phyloP scores from a whole-genome alignment of 2,113 vertebrate genomes.

The Phyllostomus hastatus region DNA sequence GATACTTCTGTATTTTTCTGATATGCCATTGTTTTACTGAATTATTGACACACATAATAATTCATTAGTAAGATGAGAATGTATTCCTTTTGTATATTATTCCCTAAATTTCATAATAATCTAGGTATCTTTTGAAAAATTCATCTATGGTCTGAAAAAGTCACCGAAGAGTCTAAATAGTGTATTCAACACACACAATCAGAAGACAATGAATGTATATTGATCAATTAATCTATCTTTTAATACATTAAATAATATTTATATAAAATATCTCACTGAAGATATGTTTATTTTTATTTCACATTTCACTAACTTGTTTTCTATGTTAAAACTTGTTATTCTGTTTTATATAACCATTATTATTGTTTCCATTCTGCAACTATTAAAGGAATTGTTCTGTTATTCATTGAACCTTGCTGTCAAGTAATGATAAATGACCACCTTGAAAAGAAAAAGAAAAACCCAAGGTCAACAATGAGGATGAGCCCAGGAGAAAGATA shows the following conservation, averaged over 20 bases:
- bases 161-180: not conserved
- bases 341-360: not conserved
- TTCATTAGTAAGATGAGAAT: conserved; percentile 30
- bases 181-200: not conserved
- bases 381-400: not conserved
- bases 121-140: not conserved
- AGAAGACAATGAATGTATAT: not conserved
- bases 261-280: not conserved
- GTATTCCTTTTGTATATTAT: not conserved
- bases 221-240: not conserved
- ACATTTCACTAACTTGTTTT: not conserved
- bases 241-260: not conserved
- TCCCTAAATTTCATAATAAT: not conserved
- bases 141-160: not conserved
- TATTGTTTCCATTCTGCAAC: not conserved
- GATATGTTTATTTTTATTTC: not conserved
- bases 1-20: not conserved
- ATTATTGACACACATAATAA: not conserved
- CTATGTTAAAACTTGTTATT: not conserved
- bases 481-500: not conserved
- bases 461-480: not conserved
- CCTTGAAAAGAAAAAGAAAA: not conserved
- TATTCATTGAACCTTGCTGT: not conserved
- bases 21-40: not conserved
- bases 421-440: conserved; percentile 20